Percentiles rank a stretch among this genome's conserved stretches.
Evolutionary conservation across 1,140 invertebrate genomes (phyloP).

Genomic region (Drosophila azteca): DNA sequence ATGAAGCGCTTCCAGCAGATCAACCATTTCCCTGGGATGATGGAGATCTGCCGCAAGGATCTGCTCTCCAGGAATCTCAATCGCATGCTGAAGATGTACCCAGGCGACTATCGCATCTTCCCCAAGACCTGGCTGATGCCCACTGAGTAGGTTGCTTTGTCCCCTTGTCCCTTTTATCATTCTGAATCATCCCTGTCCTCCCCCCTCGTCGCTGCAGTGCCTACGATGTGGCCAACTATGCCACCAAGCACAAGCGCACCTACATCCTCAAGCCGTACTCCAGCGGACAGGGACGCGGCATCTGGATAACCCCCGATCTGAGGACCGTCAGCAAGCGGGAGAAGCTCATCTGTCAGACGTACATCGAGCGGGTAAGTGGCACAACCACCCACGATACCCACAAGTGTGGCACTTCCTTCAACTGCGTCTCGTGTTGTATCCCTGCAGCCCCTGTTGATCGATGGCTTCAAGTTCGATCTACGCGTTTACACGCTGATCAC

Average conservation of each 20-base stretch:
- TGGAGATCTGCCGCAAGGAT: constrained; percentile 94
- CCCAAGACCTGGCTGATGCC: constrained; percentile 96
- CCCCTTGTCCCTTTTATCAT: not conserved
- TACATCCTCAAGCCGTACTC: constrained; percentile 95
- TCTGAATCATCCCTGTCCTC: fast-evolving
- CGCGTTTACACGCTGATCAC: constrained; percentile 97
- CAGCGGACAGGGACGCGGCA: constrained; percentile 93
- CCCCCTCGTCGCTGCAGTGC: constrained; percentile 34
- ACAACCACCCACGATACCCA: not conserved
- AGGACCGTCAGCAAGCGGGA: constrained; percentile 91
- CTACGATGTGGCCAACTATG: constrained; percentile 69
- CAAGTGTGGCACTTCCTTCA: not conserved
- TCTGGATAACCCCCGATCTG: constrained; percentile 90
- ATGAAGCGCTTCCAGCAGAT: constrained; percentile 96
- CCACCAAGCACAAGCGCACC: constrained; percentile 87
- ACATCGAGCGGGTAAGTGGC: constrained; percentile 85
- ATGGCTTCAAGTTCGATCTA: constrained; percentile 99
- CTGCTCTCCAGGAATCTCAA: constrained; percentile 92
- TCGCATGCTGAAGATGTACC: constrained; percentile 93
- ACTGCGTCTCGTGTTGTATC: constrained; percentile 15
- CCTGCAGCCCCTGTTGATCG: constrained; percentile 91
- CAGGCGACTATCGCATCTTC: constrained; percentile 95
- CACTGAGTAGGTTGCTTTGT: constrained; percentile 87
- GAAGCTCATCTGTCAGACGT: constrained; percentile 93
- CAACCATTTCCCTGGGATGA: constrained; percentile 96